phyloP scores from a whole-genome alignment of 1,140 invertebrate genomes.

The Drosophila paulistorum region DNA sequence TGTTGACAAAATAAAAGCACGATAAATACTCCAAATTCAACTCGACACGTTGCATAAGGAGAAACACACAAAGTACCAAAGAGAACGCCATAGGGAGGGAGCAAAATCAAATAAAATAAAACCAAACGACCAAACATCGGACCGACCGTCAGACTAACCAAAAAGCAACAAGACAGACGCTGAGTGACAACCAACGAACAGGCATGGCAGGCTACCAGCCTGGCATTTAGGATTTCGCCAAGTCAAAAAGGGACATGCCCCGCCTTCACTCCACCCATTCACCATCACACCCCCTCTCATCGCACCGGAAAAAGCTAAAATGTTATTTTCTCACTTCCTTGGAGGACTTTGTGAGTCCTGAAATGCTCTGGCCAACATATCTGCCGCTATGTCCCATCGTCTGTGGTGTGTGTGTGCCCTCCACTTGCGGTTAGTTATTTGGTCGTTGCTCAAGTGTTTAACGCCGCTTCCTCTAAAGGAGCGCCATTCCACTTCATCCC shows the following conservation, averaged over 20 bases:
- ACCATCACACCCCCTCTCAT: background rate
- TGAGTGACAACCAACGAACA: slow-evolving; percentile 63
- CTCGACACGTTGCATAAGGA: slow-evolving; percentile 19
- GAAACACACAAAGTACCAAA: slow-evolving; percentile 11
- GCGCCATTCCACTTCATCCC: background rate
- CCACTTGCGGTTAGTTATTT: slow-evolving; percentile 76
- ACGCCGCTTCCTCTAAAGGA: slow-evolving; percentile 24
- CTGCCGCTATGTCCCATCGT: slow-evolving; percentile 19
- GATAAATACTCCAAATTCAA: slow-evolving; percentile 69
- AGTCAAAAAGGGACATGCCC: slow-evolving; percentile 19
- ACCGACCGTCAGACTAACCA: slow-evolving; percentile 6
- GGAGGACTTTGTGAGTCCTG: slow-evolving; percentile 38
- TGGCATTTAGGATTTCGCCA: slow-evolving; percentile 8
- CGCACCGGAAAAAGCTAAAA: slow-evolving; percentile 59
- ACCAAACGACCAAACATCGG: slow-evolving; percentile 11
- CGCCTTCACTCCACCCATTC: slow-evolving; percentile 27
- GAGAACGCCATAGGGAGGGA: slow-evolving; percentile 1
- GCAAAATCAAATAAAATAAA: slow-evolving; percentile 18
- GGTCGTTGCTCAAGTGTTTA: slow-evolving; percentile 48
- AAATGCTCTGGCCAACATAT: background rate
- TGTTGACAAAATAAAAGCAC: slow-evolving; percentile 79
- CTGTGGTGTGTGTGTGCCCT: slow-evolving; percentile 50
- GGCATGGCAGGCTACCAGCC: slow-evolving; percentile 19
- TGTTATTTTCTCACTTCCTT: slow-evolving; percentile 74
- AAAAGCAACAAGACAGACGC: slow-evolving; percentile 43